Evolutionary conservation across 2,113 vertebrate species (phyloP).

Genomic region (Pomatorhinus ruficollis): DNA sequence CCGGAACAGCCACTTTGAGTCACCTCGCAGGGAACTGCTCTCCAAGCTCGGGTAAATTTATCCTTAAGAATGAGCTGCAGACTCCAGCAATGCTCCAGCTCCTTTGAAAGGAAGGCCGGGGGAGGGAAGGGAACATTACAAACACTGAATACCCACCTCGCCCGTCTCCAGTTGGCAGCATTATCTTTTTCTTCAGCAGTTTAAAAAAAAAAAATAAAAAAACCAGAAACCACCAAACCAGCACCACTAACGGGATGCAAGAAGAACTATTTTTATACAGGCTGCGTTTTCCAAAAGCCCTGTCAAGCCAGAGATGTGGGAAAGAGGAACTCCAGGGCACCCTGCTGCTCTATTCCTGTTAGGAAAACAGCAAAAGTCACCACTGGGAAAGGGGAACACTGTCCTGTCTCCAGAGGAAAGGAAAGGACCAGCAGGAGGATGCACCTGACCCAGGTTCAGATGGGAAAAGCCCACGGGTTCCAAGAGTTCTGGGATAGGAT

Average conservation of each 20-base stretch:
- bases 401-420: not conserved
- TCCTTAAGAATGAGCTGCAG: constrained; percentile 20
- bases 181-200: not conserved
- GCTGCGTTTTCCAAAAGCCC: not conserved
- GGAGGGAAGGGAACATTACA: constrained; percentile 33
- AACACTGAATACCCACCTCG: constrained; percentile 9
- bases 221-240: not conserved
- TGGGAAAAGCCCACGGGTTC: not conserved
- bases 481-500: not conserved
- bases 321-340: not conserved
- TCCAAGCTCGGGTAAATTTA: not conserved
- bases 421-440: not conserved
- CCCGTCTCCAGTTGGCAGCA: not conserved
- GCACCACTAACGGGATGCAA: not conserved
- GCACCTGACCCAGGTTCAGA: not conserved
- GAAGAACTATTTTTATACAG: not conserved
- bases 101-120: not conserved
- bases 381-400: fast-evolving
- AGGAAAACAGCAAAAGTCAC: not conserved
- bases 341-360: not conserved
- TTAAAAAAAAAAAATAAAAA: not conserved
- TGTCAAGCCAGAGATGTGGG: not conserved
- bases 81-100: not conserved
- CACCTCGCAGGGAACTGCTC: not conserved
- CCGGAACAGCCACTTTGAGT: not conserved